These are phyloP conservation scores for Solenopsis invicta DNA, from an alignment of 1,140 invertebrate species.

Conservation along the genomic window DNA sequence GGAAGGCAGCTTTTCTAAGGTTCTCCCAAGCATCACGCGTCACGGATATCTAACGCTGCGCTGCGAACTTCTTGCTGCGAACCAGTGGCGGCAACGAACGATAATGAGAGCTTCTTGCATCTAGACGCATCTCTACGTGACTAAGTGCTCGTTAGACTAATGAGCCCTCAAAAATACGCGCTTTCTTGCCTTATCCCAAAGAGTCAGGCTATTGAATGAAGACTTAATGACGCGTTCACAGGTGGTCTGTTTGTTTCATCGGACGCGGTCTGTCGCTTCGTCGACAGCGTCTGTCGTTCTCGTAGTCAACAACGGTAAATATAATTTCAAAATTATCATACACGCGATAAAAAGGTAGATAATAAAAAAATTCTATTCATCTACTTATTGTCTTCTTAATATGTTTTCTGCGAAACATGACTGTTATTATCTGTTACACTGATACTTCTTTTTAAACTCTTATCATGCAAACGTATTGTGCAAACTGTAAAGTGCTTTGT, in stretches of 20 bases:
- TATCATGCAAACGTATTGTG: too few relatives aligned
- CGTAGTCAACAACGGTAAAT: neutral
- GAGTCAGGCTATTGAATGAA: constrained; percentile 34
- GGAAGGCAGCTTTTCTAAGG: constrained; percentile 1
- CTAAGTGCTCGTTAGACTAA: constrained; percentile 66
- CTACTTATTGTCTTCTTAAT: neutral
- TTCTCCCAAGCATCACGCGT: neutral
- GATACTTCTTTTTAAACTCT: too few relatives aligned
- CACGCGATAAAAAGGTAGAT: neutral
- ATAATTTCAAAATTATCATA: neutral
- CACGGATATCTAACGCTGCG: neutral
- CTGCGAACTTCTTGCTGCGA: neutral
- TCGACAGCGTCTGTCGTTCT: neutral
- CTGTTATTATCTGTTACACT: too few relatives aligned
- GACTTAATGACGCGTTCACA: constrained; percentile 51
- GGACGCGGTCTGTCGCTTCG: constrained; percentile 36
- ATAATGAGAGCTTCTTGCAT: constrained; percentile 45
- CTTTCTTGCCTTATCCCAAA: constrained; percentile 27
- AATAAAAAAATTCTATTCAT: neutral
- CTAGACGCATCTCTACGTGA: too few relatives aligned
- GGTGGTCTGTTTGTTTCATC: constrained; percentile 31
- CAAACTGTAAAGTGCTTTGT: too few relatives aligned
- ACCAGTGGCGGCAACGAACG: constrained; percentile 2
- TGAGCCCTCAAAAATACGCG: constrained; percentile 55
- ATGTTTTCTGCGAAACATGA: neutral